Percentiles rank a stretch among this genome's conserved stretches.
These are phyloP conservation scores for Cantharis lateralis DNA, from an alignment of 2,888 invertebrate genomes.

Conservation along the genomic window DNA sequence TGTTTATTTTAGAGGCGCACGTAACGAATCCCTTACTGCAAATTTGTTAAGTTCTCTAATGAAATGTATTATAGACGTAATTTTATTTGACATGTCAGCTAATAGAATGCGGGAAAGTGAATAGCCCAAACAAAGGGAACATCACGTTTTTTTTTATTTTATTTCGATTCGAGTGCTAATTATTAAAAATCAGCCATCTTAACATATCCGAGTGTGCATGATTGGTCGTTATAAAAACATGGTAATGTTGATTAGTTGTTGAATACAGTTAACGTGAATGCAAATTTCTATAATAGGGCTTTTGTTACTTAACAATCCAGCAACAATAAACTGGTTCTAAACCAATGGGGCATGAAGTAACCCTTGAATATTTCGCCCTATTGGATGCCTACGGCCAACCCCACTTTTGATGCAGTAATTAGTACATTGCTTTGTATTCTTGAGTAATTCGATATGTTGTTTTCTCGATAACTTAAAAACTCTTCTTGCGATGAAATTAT, in stretches of 20 bases:
- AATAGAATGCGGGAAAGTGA: background rate
- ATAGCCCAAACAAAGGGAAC: background rate
- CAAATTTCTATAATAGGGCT: constrained; percentile 47
- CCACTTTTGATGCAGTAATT: constrained; percentile 48
- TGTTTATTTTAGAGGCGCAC: background rate
- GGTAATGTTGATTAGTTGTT: constrained; percentile 51
- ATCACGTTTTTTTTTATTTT: background rate
- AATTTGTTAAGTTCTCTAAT: background rate
- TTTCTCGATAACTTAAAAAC: constrained; percentile 4
- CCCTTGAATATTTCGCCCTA: constrained; percentile 48
- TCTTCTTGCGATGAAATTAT: background rate
- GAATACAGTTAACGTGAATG: constrained; percentile 51
- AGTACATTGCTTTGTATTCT: constrained; percentile 36
- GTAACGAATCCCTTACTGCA: background rate
- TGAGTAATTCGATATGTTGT: constrained; percentile 22
- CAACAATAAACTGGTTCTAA: constrained; percentile 51
- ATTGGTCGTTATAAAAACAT: constrained; percentile 42
- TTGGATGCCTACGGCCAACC: constrained; percentile 51
- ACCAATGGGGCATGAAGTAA: constrained; percentile 51
- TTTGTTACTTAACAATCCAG: constrained; percentile 48
- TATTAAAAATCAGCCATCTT: constrained; percentile 43
- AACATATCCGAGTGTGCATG: constrained; percentile 35
- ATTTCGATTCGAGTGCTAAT: constrained; percentile 31
- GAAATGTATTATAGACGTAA: background rate
- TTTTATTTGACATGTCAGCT: background rate